Evolutionary conservation across 35 echinoderm and acorn worm genomes (phyloP), one percentile per base, ranked within the genome.

Genomic region (Lytechinus variegatus): DNA sequence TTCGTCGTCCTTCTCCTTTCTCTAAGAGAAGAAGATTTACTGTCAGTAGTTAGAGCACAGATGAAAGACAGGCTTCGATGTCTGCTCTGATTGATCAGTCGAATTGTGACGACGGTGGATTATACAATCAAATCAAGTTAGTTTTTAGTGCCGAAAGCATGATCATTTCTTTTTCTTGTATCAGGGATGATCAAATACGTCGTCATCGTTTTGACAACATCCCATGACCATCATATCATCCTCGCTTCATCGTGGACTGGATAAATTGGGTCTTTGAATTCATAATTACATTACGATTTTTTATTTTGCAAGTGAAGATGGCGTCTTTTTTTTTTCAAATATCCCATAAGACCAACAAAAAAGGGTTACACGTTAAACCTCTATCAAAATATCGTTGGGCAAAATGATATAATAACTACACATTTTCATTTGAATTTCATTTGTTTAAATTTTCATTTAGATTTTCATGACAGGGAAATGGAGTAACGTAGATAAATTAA

Each of bases 161-260:
- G n/a, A 79, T 79, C n/a, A 79, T 79, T 79, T 79, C 66, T 79
- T 79, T 44, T 79, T 79, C 66, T 79, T 16, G 66, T 79, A 79
- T 79, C 66, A n/a, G 21, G 66, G 6, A 16, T 79, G 66, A 79
- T 79, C 14, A 79, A 79, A 79, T 79, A 79, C 66, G 19, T 79
- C 66, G 66, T 79, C 66, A 79, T 79, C 66, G 14, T 16, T 16
- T 24, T 79, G 66, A 19, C 4, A 24, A n/a, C 19, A 79, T 79
- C 66, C 66, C 66, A n/a, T 24, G 66, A 79, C 14, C 12, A 79
- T 79, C 16, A 8, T 19, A 79, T 24, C 19, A 79, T 79, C 19
- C 19, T 7, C 16, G 21, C 24, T 79, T 19, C 7, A 44, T 24
- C 66, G 7, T 4, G 24, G 61, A 71, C 61, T 79, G 66, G n/a